phyloP scores from a whole-genome alignment of 2,888 invertebrate species.

The Baccha elongata region DNA sequence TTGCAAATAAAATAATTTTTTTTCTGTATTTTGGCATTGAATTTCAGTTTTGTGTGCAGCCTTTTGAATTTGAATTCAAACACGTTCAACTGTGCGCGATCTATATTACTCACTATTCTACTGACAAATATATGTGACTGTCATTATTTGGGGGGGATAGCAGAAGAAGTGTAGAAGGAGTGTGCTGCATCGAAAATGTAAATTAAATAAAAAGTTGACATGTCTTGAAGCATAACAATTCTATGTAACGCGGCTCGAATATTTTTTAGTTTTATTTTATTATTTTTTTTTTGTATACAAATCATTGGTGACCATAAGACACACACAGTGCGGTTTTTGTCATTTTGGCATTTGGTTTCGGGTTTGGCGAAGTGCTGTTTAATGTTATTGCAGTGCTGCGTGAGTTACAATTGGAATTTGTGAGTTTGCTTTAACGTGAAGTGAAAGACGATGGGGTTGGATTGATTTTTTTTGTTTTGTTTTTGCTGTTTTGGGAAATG shows the following conservation, averaged over 20 bases:
- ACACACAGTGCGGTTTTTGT: conserved; percentile 42
- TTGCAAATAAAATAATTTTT: conserved; percentile 42
- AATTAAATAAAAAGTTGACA: conserved; percentile 47
- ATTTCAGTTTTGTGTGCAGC: conserved; percentile 40
- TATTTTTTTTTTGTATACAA: conserved; percentile 6
- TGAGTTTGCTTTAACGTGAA: conserved; percentile 38
- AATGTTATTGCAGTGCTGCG: conserved; percentile 42
- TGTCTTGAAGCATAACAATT: conserved; percentile 65
- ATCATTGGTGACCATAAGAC: conserved; percentile 56
- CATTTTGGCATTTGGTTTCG: conserved; percentile 34
- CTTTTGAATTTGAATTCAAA: conserved; percentile 56
- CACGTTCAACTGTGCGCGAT: conserved; percentile 47
- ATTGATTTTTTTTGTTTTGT: conserved; percentile 24
- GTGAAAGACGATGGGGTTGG: conserved; percentile 40
- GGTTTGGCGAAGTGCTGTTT: conserved; percentile 26
- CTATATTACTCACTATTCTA: conserved; percentile 50
- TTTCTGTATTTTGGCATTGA: conserved; percentile 59
- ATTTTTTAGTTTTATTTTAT: conserved; percentile 24
- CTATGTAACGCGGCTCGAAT: conserved; percentile 47
- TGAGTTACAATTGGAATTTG: conserved; percentile 61
- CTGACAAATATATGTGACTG: conserved; percentile 8
- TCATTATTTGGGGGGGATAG: conserved; percentile 9
- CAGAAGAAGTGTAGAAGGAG: conserved; percentile 2
- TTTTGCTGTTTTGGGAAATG: conserved; percentile 48
- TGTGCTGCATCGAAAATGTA: conserved; percentile 17